A percentile compares a stretch with the other conserved stretches of the same genome.
These are phyloP conservation scores for Artibeus jamaicensis DNA, from an alignment of 2,797 vertebrate genomes.

Conservation along the genomic window DNA sequence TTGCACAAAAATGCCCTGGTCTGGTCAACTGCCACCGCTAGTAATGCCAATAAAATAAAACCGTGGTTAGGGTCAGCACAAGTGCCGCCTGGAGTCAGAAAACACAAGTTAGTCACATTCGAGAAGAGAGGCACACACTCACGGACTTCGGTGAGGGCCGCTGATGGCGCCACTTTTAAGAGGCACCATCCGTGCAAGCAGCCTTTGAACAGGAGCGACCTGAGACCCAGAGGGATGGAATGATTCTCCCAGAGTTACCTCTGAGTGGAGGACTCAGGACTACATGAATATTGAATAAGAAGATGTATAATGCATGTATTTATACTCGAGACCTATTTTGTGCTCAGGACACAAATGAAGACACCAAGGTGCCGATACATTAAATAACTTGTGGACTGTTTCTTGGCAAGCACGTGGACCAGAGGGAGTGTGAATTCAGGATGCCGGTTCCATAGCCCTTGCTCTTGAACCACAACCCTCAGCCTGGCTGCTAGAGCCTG, in stretches of 20 bases:
- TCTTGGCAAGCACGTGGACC: background rate
- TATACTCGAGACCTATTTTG: background rate
- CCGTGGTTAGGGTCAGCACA: background rate
- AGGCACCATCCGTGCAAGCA: background rate
- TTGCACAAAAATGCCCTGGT: no score
- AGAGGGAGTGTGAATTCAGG: no score
- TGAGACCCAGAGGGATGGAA: background rate
- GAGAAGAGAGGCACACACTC: background rate
- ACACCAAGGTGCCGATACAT: background rate
- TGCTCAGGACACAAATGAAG: background rate
- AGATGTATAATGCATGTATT: background rate
- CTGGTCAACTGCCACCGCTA: background rate
- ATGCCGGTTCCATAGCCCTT: background rate
- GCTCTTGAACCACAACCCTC: no score
- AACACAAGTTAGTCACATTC: accelerated
- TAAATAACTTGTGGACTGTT: no score
- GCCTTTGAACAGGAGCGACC: background rate
- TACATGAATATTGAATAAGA: background rate
- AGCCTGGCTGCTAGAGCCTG: background rate
- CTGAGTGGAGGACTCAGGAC: background rate
- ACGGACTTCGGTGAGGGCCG: background rate
- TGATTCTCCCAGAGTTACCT: background rate
- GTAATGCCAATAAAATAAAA: background rate
- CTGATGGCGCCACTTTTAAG: background rate
- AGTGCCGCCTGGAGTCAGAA: background rate